A percentile compares a stretch with the other conserved stretches of the same genome.
Evolutionary conservation across 2,113 vertebrate genomes (phyloP).

Genomic region (Brachypodius melanocephalos): DNA sequence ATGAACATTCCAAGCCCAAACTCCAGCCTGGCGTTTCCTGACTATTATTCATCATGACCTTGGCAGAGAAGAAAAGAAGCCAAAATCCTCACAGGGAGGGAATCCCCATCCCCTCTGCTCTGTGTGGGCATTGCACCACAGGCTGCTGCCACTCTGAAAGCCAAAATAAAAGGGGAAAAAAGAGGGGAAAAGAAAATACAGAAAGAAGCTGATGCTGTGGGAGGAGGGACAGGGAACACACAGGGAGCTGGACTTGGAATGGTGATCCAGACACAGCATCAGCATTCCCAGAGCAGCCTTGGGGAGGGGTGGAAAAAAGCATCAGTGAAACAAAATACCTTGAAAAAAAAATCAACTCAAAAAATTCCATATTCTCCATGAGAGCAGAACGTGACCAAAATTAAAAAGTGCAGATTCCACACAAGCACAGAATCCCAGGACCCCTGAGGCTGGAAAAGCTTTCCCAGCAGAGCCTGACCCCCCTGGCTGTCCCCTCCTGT

Average conservation of each 20-base stretch:
- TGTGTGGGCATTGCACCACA: background rate
- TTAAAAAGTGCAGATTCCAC: background rate
- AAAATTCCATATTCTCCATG: background rate
- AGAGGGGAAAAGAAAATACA: rapidly evolving
- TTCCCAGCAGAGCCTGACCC: background rate
- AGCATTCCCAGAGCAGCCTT: background rate
- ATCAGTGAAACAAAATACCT: background rate
- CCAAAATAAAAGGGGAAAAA: background rate
- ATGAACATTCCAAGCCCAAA: no score
- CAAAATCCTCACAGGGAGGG: no score
- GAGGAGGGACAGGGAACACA: background rate
- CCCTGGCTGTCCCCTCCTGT: background rate
- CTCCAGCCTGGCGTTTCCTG: no score
- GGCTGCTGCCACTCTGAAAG: background rate
- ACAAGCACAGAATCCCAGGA: background rate
- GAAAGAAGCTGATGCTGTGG: background rate
- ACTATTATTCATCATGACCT: no score
- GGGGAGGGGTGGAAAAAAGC: background rate
- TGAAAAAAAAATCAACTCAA: background rate
- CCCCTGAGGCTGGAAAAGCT: background rate
- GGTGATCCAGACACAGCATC: background rate
- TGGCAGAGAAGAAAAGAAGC: no score
- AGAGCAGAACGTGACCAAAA: background rate
- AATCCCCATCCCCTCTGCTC: background rate
- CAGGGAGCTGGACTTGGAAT: background rate